These are phyloP conservation scores for Liodrosophila aerea DNA, from an alignment of 2,888 invertebrate genomes.

Conservation along the genomic window DNA sequence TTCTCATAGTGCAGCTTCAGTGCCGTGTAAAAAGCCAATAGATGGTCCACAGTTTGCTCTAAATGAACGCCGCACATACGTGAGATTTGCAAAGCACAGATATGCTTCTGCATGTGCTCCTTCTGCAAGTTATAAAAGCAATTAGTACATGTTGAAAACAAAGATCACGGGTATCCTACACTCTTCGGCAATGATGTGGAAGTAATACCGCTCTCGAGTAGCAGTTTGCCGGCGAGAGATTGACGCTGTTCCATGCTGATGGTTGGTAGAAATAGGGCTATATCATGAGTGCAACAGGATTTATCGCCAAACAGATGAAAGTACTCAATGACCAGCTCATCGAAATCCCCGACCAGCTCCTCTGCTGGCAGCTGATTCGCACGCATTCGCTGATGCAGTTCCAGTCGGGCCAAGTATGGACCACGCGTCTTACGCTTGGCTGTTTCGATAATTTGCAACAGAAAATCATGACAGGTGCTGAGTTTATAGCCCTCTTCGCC, in stretches of 20 bases:
- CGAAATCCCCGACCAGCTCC: slow-evolving; percentile 85
- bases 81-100: slow-evolving; percentile 89
- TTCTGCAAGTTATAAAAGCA: slow-evolving; percentile 81
- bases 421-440: slow-evolving; percentile 86
- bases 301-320: slow-evolving; percentile 91
- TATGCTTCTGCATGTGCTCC: slow-evolving; percentile 91
- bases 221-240: slow-evolving; percentile 85
- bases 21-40: slow-evolving; percentile 85
- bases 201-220: slow-evolving; percentile 86
- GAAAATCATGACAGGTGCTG: slow-evolving; percentile 79
- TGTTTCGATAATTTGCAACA: slow-evolving; percentile 83
- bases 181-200: slow-evolving; percentile 86
- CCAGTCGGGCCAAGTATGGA: slow-evolving; percentile 92
- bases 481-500: slow-evolving; percentile 41
- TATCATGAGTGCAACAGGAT: slow-evolving; percentile 92
- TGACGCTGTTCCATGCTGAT: slow-evolving; percentile 84
- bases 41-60: slow-evolving; percentile 84
- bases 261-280: slow-evolving; percentile 88
- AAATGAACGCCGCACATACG: slow-evolving; percentile 88
- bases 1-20: slow-evolving; percentile 87
- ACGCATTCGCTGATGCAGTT: slow-evolving; percentile 87
- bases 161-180: slow-evolving; percentile 83
- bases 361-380: slow-evolving; percentile 84
- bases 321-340: slow-evolving; percentile 90
- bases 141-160: not conserved